Conservation (phyloP, 1,140 invertebrate species). For the Paramacrobiotus metropolitanus region DNA sequence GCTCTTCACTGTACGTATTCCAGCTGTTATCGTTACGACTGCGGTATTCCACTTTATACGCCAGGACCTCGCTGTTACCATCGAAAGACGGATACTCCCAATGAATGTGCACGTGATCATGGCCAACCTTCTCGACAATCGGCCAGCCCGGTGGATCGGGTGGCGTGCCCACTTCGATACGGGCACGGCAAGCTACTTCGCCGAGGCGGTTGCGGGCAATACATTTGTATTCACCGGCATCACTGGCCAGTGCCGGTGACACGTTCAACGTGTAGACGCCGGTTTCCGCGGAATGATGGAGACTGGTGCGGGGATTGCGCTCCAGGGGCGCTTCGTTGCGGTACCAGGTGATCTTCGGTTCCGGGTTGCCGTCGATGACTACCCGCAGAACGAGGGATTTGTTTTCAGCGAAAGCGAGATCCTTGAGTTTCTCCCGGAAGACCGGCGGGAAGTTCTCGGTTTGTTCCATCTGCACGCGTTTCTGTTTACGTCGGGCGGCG, state of each 20-base stretch:
- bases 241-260: constrained; percentile 10
- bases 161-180: background rate
- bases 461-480: background rate
- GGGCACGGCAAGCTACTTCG: background rate
- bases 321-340: constrained; percentile 24
- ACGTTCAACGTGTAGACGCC: constrained; percentile 14
- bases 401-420: constrained; percentile 48
- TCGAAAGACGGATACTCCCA: constrained; percentile 21
- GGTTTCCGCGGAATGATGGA: constrained; percentile 9
- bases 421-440: constrained; percentile 29
- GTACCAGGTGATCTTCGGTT: constrained; percentile 75
- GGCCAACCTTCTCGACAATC: background rate
- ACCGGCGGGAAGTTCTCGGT: constrained; percentile 17
- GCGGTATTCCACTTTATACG: constrained; percentile 21
- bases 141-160: background rate
- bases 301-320: constrained; percentile 17
- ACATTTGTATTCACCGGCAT: constrained; percentile 72
- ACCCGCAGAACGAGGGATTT: constrained; percentile 51
- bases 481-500: background rate
- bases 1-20: background rate
- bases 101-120: background rate
- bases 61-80: constrained; percentile 20
- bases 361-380: constrained; percentile 63
- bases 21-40: background rate
- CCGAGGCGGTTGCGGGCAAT: constrained; percentile 38